Evolutionary conservation across 2,888 invertebrate genomes (phyloP), one percentile per base, ranked within the genome.

Genomic region (Andrena fulva): DNA sequence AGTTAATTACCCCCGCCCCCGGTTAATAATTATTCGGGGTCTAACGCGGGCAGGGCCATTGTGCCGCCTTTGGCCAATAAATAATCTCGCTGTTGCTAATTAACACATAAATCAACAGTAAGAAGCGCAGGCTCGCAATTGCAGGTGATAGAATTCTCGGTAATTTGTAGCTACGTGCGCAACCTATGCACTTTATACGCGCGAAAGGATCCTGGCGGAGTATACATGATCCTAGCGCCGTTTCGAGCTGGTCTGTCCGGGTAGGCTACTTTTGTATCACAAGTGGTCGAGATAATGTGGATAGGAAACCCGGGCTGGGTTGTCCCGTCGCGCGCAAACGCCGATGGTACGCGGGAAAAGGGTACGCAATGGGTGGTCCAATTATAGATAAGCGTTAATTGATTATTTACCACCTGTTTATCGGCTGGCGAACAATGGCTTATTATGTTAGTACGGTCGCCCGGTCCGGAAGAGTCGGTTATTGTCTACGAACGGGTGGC

Each of bases 351-450:
- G 27, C 35, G 69, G 16, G 27, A 72, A 59, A 16, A 27, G 27
- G 62, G 67, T 59, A 48, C 67, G 29, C 24, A 35, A 52, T 20
- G 50, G 66, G 48, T 68, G 56, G 72, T 70, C 59, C 77, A 81
- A 86, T 88, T 82, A 80, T 52, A 84, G 80, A 83, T 79, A 84
- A 82, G 70, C 72, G 79, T 85, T 82, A 85, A 90, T 84, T 85
- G 84, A 85, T 84, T 90, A 85, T 87, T 90, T 82, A 80, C 52
- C 80, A 78, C 52, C 66, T 69, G 80, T 80, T 81, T 77, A 85
- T 68, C 69, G 62, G 27, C 8, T 59, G 60, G 29, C 31, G 71
- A 80, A 89, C 84, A 85, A 89, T 85, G 71, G 80, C 76, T 81
- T 83, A 78, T 85, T 80, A 84, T 60, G 64, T 80, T 60, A 29